Base-by-base conservation (phyloP, 2,113 vertebrate genomes). In the Montifringilla adamsi region DNA sequence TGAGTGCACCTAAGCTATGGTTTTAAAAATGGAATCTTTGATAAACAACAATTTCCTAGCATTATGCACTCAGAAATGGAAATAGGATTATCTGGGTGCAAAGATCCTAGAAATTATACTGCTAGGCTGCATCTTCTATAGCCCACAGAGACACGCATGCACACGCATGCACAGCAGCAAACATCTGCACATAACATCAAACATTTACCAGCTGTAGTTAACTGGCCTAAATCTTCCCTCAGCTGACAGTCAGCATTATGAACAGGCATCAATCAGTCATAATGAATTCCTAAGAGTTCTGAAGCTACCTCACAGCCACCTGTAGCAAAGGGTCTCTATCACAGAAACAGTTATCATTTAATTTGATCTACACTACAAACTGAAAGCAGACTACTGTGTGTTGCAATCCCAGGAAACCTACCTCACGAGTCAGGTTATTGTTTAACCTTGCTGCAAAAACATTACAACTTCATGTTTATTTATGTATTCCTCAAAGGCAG, bases 371-470 rank as follows among this genome's bases (percentile, higher is more conserved):
- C 26, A 14, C 24, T 55, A 28, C 17, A 58, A 90, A 49, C 30
- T 31, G 60, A 77, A 93, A 77, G 26, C 4, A 14, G n/a, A 53
- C 21, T 69, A 23, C 8, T 26, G 9, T 39, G 8, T 46, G 20
- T 44, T 77, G 67, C 78, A 83, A 62, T 44, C 39, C 31, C 44
- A 47, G 28, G 13, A 84, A 89, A 55, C 6, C 28, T 23, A 31
- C 26, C 17, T 13, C 31, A 10, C 8, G 0, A 78, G 26, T 35
- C 30, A 59, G 35, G 58, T 64, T 80, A 83, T 3, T 79, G 30
- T 76, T 95, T 78, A 89, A 92, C 64, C 49, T 44, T 18, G 15
- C n/a, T 66, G 64, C 37, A 72, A 87, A 96, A 60, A 87, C 60
- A 62, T 68, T 52, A 56, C 27, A 69, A 12, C 58, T 58, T 60